These are phyloP conservation scores for Pandion haliaetus DNA, from an alignment of 2,113 vertebrate genomes.

Conservation along the genomic window DNA sequence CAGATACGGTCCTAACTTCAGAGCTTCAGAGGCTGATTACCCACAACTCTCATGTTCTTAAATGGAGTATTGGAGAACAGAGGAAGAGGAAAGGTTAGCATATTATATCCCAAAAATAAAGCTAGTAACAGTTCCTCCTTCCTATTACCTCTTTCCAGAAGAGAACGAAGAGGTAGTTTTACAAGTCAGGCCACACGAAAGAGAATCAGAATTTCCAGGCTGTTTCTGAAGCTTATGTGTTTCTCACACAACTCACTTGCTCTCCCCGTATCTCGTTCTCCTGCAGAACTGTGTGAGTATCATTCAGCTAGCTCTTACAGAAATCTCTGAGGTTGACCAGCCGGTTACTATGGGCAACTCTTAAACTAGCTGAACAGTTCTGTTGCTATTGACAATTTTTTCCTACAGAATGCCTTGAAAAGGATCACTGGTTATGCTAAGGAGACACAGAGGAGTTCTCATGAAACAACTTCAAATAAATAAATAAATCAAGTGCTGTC, in stretches of 20 bases:
- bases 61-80: not conserved
- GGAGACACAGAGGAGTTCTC: not conserved
- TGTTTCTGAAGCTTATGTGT: not conserved
- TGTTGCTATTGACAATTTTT: not conserved
- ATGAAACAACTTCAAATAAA: not conserved
- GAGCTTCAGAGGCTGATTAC: not conserved
- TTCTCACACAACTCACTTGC: not conserved
- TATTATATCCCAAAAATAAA: not conserved
- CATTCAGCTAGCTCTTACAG: not conserved
- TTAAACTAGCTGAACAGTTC: not conserved
- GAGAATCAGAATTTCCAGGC: not conserved
- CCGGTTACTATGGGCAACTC: not conserved
- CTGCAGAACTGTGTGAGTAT: not conserved
- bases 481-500: not conserved
- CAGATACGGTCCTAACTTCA: not conserved
- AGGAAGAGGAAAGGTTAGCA: not conserved
- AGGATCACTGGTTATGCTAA: not conserved
- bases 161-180: not conserved
- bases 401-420: not conserved
- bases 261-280: not conserved
- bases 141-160: not conserved
- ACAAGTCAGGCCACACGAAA: not conserved
- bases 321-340: not conserved
- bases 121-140: not conserved
- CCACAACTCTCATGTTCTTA: not conserved